Base-by-base conservation (phyloP, 2,113 vertebrate species). In the Forbesichthys agassizii region DNA sequence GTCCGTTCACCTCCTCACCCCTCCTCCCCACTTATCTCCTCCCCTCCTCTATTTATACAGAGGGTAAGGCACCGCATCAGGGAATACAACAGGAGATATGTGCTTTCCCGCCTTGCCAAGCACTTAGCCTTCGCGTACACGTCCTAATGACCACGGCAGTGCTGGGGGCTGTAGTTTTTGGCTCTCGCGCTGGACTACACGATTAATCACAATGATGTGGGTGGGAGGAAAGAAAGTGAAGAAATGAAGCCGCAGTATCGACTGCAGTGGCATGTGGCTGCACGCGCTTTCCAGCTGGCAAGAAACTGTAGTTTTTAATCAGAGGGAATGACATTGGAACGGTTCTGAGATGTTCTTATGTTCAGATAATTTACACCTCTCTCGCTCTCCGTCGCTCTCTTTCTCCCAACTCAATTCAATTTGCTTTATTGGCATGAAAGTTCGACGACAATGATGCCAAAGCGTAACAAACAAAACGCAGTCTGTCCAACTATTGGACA, bases 61-160 rank as follows among this genome's bases (percentile, higher is more conserved):
- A 83, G 83, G 84, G 80, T 18, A 18, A 16, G 18, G 54, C 9
- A 18, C n/a, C 27, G 18, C n/a, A 18, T 6, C 9, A 18, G 54
- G 16, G 14, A 9, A n/a, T 55, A 16, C 5, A 55, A 8, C 52
- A 27, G 27, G 27, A 27, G 13, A 14, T 14, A 9, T 53, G 12
- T 6, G 54, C 54, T 2, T 55, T 1, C 54, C 54, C 3, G n/a
- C 66, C 71, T 72, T 16, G n/a, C 53, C 53, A 16, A 55, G 53
- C 53, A 55, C 53, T 55, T 55, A 18, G 7, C 53, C 53, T 42
- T n/a, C 53, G 18, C 18, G 16, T 9, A 20, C n/a, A n/a, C 53
- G 36, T 18, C 53, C n/a, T 55, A 54, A 51, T 51, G 49, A 13
- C 49, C 13, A 13, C 13, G 49, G 49, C 49, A 51, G 49, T 51